Conservation (phyloP, 2,888 invertebrate species). For the Rhyacophila evoluta region DNA sequence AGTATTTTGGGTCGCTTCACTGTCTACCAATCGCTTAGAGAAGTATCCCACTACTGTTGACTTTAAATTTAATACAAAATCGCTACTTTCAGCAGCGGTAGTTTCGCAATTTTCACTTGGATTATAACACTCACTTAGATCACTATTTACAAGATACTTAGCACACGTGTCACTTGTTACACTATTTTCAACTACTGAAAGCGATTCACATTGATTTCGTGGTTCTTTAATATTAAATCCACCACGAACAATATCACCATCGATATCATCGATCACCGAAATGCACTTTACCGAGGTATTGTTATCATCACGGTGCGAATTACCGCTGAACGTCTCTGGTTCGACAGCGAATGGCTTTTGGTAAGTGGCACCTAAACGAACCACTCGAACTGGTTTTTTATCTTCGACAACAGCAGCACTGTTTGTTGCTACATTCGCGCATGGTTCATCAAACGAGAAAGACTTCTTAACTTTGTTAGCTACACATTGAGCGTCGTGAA, state of each 20-base stretch:
- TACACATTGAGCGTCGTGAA: conserved; percentile 49
- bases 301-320: conserved; percentile 1
- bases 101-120: background rate
- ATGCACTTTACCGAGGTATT: conserved; percentile 5
- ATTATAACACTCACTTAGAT: background rate
- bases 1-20: background rate
- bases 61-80: background rate
- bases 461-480: conserved; percentile 52
- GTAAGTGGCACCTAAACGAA: background rate
- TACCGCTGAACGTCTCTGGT: background rate
- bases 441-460: conserved; percentile 57
- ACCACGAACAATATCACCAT: background rate
- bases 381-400: background rate
- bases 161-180: background rate
- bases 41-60: background rate
- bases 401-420: background rate
- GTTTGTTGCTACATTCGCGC: conserved; percentile 49
- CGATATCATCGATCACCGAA: conserved; percentile 13
- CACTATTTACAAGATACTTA: conserved; percentile 7
- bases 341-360: conserved; percentile 20
- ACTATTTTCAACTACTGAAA: background rate
- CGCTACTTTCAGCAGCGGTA: background rate
- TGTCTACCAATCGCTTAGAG: background rate
- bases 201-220: background rate
- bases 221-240: background rate